Conservation (phyloP, 2,888 invertebrate genomes). For the Cryptus armator region DNA sequence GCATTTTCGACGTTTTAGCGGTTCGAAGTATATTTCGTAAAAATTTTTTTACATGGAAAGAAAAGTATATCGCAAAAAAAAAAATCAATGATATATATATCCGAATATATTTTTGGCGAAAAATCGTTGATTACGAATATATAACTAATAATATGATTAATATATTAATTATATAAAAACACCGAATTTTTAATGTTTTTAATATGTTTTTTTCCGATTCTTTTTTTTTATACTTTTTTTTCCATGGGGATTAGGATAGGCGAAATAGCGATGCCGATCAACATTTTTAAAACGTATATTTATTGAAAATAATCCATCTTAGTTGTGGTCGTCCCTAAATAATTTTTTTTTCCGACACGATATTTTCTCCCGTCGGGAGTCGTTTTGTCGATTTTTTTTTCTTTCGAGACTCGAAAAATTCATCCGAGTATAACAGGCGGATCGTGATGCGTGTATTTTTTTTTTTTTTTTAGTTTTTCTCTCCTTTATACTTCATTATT, state of each 20-base stretch:
- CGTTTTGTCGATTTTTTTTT: slow-evolving; percentile 55
- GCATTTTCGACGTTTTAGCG: neutral
- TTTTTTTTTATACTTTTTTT: too few species aligned
- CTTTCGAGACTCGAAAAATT: slow-evolving; percentile 6
- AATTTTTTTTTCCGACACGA: slow-evolving; percentile 61
- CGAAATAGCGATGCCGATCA: slow-evolving; percentile 3
- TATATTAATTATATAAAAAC: too few species aligned
- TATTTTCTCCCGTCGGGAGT: slow-evolving; percentile 56
- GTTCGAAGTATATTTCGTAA: neutral
- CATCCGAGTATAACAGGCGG: slow-evolving; percentile 20
- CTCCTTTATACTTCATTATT: slow-evolving; percentile 13
- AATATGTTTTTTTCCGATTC: too few species aligned
- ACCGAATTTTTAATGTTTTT: too few species aligned
- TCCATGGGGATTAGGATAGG: neutral
- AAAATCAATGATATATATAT: too few species aligned
- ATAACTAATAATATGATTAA: too few species aligned
- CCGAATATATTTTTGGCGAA: too few species aligned
- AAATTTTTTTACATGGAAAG: too few species aligned
- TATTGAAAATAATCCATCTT: slow-evolving; percentile 74
- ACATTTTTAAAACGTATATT: slow-evolving; percentile 71
- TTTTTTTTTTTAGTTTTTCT: slow-evolving; percentile 37
- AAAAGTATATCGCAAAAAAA: too few species aligned
- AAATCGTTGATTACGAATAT: too few species aligned
- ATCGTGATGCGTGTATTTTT: slow-evolving; percentile 36
- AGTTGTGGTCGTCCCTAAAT: slow-evolving; percentile 69